Percentiles rank a stretch among this genome's conserved stretches.
Conservation (phyloP, 2,888 invertebrate genomes). For the Drosophila phalerata region DNA sequence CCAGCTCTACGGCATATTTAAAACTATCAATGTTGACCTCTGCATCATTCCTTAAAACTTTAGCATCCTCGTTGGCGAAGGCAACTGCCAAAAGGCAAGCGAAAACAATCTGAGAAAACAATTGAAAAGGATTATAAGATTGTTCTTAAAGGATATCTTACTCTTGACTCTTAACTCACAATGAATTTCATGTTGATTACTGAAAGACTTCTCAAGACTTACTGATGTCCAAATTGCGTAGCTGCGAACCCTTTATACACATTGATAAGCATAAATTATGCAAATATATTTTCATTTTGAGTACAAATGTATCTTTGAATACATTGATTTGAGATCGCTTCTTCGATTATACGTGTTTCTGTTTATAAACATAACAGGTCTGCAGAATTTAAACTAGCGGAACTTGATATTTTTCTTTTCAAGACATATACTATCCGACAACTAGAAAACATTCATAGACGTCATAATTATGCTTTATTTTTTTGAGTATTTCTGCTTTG, state of each 20-base stretch:
- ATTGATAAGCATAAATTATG: constrained; percentile 49
- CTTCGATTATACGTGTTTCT: constrained; percentile 28
- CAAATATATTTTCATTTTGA: constrained; percentile 45
- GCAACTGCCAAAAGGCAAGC: constrained; percentile 78
- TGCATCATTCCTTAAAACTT: constrained; percentile 44
- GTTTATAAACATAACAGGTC: constrained; percentile 49
- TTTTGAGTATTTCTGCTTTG: no score
- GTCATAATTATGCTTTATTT: constrained; percentile 38
- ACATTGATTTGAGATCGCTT: constrained; percentile 23
- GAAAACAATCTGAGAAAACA: constrained; percentile 68
- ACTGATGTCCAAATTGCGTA: constrained; percentile 52
- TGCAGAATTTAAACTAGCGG: constrained; percentile 37
- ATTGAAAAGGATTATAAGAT: neutral
- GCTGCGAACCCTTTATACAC: constrained; percentile 43
- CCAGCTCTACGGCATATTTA: constrained; percentile 23
- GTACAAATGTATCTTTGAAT: constrained; percentile 37
- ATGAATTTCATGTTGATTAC: constrained; percentile 68
- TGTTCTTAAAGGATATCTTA: no score
- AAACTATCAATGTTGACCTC: constrained; percentile 70
- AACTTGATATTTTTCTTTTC: constrained; percentile 42
- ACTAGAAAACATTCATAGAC: constrained; percentile 10
- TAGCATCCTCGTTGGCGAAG: constrained; percentile 60
- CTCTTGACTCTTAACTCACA: constrained; percentile 50
- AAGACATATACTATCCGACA: constrained; percentile 37
- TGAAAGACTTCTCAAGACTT: constrained; percentile 56